Evolutionary conservation across 2,797 vertebrate species (phyloP).

Genomic region (Coranthus polyacanthus): DNA sequence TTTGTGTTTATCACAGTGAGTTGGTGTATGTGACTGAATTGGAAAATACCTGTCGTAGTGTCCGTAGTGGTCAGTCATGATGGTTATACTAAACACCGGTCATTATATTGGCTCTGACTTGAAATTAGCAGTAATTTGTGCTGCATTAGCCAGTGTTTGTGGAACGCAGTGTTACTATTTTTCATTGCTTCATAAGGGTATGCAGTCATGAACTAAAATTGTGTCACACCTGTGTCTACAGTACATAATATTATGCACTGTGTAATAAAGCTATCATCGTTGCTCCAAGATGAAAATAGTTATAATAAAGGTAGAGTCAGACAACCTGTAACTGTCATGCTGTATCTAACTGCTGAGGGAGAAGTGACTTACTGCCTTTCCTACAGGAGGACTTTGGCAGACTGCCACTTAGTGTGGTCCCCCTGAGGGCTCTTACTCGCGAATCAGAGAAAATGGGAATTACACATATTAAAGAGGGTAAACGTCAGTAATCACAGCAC

Average conservation of each 20-base stretch:
- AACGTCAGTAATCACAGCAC: conserved; percentile 87
- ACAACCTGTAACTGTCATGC: conserved; percentile 76
- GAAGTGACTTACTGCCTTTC: conserved; percentile 79
- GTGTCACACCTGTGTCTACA: conserved; percentile 65
- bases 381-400: conserved; percentile 84
- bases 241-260: conserved; percentile 65
- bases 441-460: conserved; percentile 89
- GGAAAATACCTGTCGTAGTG: conserved; percentile 44
- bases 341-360: conserved; percentile 73
- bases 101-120: conserved; percentile 52
- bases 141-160: conserved; percentile 35
- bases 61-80: conserved; percentile 31
- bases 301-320: conserved; percentile 79
- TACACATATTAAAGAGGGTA: conserved; percentile 90
- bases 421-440: conserved; percentile 85
- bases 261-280: conserved; percentile 75
- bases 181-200: conserved; percentile 48
- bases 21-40: conserved; percentile 16
- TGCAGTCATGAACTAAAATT: conserved; percentile 49
- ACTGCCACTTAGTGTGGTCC: conserved; percentile 82
- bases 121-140: conserved; percentile 42
- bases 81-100: conserved; percentile 31
- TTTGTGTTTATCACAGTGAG: conserved; percentile 26
- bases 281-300: conserved; percentile 71
- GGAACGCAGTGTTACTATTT: conserved; percentile 42